These are phyloP conservation scores for Cerastis rubricosa DNA, from an alignment of 2,888 invertebrate genomes.

Conservation along the genomic window DNA sequence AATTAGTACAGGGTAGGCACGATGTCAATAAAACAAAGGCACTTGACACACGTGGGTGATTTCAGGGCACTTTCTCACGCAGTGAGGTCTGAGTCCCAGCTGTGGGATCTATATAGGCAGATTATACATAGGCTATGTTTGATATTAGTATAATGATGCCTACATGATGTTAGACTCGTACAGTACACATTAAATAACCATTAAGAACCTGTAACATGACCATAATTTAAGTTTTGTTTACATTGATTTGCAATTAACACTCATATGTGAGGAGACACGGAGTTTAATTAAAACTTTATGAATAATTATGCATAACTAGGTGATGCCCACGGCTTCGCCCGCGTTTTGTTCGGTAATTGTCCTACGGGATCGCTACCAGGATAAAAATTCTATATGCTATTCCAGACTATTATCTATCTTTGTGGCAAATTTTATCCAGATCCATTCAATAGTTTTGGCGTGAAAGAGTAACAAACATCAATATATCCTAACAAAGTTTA, in stretches of 20 bases:
- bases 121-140: background rate
- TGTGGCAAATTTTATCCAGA: too few relatives aligned
- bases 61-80: too few relatives aligned
- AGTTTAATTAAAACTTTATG: slow-evolving; percentile 3
- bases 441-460: too few relatives aligned
- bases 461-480: too few relatives aligned
- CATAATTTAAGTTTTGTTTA: slow-evolving; percentile 24
- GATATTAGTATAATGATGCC: background rate
- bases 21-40: slow-evolving; percentile 16
- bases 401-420: too few relatives aligned
- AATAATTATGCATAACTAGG: slow-evolving; percentile 2
- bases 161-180: background rate
- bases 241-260: slow-evolving; percentile 42
- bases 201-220: slow-evolving; percentile 20
- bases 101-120: background rate
- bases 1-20: slow-evolving; percentile 26
- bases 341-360: too few relatives aligned
- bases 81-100: background rate
- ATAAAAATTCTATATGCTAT: too few relatives aligned
- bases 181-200: slow-evolving; percentile 19
- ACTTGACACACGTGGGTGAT: background rate
- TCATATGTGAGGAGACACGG: slow-evolving; percentile 18
- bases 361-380: too few relatives aligned
- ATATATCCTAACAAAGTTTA: too few relatives aligned
- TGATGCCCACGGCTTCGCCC: too few relatives aligned